Percentiles rank a stretch among this genome's conserved stretches.
phyloP scores from a whole-genome alignment of 2,888 invertebrate species.

The Clivina fossor region DNA sequence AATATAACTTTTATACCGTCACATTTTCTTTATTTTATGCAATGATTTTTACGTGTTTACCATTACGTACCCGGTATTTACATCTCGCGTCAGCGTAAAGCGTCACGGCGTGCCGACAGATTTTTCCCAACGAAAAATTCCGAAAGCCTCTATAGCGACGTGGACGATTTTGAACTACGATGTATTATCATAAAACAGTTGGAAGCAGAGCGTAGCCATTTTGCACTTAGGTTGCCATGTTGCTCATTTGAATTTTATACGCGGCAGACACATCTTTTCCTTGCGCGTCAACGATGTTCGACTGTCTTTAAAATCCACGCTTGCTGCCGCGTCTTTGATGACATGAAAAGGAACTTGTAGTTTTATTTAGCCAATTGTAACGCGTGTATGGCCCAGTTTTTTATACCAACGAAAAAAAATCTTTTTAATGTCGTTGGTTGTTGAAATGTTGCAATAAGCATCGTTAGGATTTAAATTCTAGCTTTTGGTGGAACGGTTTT shows the following conservation, averaged over 20 bases:
- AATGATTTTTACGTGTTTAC: too few species aligned
- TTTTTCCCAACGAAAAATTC: too few species aligned
- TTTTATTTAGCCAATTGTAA: conserved; percentile 29
- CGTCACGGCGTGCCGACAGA: too few species aligned
- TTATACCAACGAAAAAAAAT: too few species aligned
- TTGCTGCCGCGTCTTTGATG: background rate
- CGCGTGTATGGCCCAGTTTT: background rate
- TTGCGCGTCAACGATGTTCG: background rate
- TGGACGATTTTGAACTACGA: conserved; percentile 2
- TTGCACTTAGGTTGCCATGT: conserved; percentile 10
- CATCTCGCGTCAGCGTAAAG: too few species aligned
- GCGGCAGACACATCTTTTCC: background rate
- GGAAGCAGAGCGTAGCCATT: too few species aligned
- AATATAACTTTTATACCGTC: too few species aligned
- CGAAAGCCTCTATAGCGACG: too few species aligned
- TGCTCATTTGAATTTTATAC: conserved; percentile 23
- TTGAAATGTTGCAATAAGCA: background rate
- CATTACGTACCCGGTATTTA: too few species aligned
- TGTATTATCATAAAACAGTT: conserved; percentile 23
- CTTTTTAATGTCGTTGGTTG: conserved; percentile 3
- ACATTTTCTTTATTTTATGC: too few species aligned
- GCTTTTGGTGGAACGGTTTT: too few species aligned
- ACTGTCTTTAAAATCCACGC: conserved; percentile 15
- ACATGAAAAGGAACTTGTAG: conserved; percentile 26
- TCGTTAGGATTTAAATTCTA: too few species aligned